Evolutionary conservation across 2,113 vertebrate species (phyloP), one percentile per base, ranked within the genome.

Genomic region (Urocitellus parryii): DNA sequence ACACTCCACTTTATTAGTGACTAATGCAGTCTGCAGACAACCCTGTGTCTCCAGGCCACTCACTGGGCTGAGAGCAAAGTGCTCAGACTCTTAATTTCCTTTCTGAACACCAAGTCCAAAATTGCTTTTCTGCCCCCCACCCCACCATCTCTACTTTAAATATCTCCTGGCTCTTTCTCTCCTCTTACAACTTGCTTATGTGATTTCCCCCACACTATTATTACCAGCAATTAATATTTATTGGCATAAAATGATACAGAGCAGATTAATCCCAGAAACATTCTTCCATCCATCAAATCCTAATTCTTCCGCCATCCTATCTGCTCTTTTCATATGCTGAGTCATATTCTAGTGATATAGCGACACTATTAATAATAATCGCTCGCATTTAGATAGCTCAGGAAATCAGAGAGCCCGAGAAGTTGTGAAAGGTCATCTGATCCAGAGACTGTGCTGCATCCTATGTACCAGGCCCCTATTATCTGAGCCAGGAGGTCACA

Each of bases 191-290:
- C 34, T 93, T 93, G 79, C 86, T 93, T 80, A 34, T 37, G 10
- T 95, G 73, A 58, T 56, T 92, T 80, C 27, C 61, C 39, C 37
- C 5, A 34, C n/a, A 78, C 65, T 88, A 5, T 87, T 79, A 90
- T 74, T 74, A 58, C 20, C 90, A 95, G 45, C 6, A 51, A 79
- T 94, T 93, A 93, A 91, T 89, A 96, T 86, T 93, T 70, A 96
- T 67, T 87, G 56, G 65, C 53, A 83, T 68, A 39, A 93, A 88
- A 78, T 81, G 34, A 22, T 65, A 58, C 34, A 13, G 29, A 92
- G 39, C 61, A 95, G 39, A 88, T 68, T 73, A 78, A 83, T 83
- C 85, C 74, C 56, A 74, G 80, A 84, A 42, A 76, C 17, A 25
- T 20, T 72, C 51, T 74, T 93, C 51, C 61, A 72, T 63, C 79